phyloP scores from a whole-genome alignment of 2,888 invertebrate genomes.

The Volucella inflata region DNA sequence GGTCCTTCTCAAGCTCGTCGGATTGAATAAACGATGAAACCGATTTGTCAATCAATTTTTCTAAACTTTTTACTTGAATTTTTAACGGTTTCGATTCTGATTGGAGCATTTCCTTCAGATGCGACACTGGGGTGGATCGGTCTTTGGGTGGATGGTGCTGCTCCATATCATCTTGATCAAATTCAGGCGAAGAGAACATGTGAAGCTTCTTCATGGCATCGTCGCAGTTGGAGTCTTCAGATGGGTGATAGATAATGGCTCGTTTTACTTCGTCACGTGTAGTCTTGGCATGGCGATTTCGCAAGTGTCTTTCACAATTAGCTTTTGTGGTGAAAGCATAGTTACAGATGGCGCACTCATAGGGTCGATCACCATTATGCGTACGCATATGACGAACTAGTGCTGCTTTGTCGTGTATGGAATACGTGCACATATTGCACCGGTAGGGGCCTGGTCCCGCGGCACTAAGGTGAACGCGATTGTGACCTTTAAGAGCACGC shows the following conservation, averaged over 20 bases:
- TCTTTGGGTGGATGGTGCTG: slow-evolving; percentile 80
- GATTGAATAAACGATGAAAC: slow-evolving; percentile 77
- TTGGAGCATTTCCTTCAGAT: slow-evolving; percentile 84
- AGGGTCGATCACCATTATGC: slow-evolving; percentile 97
- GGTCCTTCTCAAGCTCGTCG: slow-evolving; percentile 85
- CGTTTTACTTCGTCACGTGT: slow-evolving; percentile 95
- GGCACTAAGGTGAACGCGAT: slow-evolving; percentile 92
- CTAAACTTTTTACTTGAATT: slow-evolving; percentile 87
- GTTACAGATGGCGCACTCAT: slow-evolving; percentile 97
- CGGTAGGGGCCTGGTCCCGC: slow-evolving; percentile 92
- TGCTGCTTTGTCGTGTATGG: slow-evolving; percentile 93
- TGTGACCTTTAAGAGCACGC: slow-evolving; percentile 95
- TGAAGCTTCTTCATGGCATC: slow-evolving; percentile 86
- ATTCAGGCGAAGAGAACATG: slow-evolving; percentile 85
- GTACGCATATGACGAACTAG: slow-evolving; percentile 95
- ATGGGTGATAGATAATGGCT: slow-evolving; percentile 93
- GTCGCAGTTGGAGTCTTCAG: slow-evolving; percentile 92
- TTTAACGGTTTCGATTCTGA: slow-evolving; percentile 84
- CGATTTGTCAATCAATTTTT: slow-evolving; percentile 85
- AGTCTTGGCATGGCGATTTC: slow-evolving; percentile 94
- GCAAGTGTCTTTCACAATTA: slow-evolving; percentile 96
- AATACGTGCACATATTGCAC: slow-evolving; percentile 96
- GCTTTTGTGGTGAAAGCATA: slow-evolving; percentile 99
- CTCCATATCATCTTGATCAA: slow-evolving; percentile 83
- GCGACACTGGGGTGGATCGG: slow-evolving; percentile 84